Base-by-base conservation (phyloP, 2,113 vertebrate species). In the Microtus pennsylvanicus region DNA sequence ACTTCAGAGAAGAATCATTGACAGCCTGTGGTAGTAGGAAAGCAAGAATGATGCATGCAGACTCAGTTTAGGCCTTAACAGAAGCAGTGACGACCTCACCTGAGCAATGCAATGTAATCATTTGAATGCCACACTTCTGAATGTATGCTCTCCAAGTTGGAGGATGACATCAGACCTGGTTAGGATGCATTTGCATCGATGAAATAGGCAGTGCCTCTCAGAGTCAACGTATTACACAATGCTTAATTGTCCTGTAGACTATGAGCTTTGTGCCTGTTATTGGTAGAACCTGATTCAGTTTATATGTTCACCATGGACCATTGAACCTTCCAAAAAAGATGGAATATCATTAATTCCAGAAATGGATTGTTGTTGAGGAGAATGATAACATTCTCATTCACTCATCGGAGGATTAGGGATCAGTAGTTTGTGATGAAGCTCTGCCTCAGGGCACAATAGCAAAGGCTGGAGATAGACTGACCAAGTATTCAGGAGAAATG, bases 81-180 rank as follows among this genome's bases (percentile, higher is more conserved):
- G 0, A 16, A 4, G 26, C 5, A 28, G 4, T 0, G 35, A 58
- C 12, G 77, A 2, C 17, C 22, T 12, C 22, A 5, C 7, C 6
- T 19, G 21, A 67, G 16, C 38, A 47, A 45, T 16, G 2, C 5
- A 58, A 28, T 14, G 0, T 24, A 67, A 42, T 35, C 14, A 61
- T 5, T n/a, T 12, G 8, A 55, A 35, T 74, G 14, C 88, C 42
- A 4, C 13, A 33, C 4, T 85, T 58, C 45, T 0, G 26, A 65
- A 19, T 24, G 28, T 26, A 7, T 24, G 21, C 1, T 65, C 24
- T 61, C 77, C 10, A 47, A 12, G 6, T 7, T 90, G 33, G 4
- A 80, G 21, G 7, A 14, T n/a, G 0, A n/a, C 28, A 22, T 13
- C 1, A 45, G 3, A 9, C 24, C 47, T 72, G 13, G 28, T 77